These are phyloP conservation scores for Tichodroma muraria DNA, from an alignment of 2,113 vertebrate species.

Conservation along the genomic window DNA sequence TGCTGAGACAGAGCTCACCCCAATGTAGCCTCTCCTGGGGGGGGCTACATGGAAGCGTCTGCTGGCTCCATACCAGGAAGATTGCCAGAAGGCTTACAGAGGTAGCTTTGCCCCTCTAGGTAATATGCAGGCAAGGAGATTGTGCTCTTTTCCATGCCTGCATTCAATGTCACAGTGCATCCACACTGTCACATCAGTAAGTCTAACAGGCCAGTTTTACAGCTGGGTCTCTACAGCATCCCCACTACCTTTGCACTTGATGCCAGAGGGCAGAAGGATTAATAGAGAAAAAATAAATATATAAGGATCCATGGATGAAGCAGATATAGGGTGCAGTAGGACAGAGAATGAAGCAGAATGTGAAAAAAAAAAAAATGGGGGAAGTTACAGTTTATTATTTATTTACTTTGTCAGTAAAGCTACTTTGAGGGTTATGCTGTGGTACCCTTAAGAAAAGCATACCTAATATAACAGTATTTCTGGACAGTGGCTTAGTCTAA, in stretches of 20 bases:
- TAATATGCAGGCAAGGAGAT: accelerated
- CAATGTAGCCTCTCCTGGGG: accelerated
- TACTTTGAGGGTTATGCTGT: not conserved
- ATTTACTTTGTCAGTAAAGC: not conserved
- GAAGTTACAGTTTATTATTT: not conserved
- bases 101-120: not conserved
- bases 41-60: not conserved
- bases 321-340: not conserved
- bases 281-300: not conserved
- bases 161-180: not conserved
- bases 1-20: not conserved
- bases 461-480: not conserved
- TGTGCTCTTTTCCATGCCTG: not conserved
- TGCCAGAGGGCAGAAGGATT: not conserved
- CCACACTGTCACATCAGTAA: not conserved
- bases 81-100: not conserved
- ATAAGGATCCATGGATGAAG: not conserved
- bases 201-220: not conserved
- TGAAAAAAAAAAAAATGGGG: not conserved
- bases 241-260: not conserved
- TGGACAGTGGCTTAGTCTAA: not conserved
- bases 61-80: not conserved
- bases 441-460: not conserved
- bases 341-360: not conserved
- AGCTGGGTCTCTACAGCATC: not conserved